These are phyloP conservation scores for Sprattus sprattus DNA, from an alignment of 2,113 vertebrate genomes.

Conservation along the genomic window DNA sequence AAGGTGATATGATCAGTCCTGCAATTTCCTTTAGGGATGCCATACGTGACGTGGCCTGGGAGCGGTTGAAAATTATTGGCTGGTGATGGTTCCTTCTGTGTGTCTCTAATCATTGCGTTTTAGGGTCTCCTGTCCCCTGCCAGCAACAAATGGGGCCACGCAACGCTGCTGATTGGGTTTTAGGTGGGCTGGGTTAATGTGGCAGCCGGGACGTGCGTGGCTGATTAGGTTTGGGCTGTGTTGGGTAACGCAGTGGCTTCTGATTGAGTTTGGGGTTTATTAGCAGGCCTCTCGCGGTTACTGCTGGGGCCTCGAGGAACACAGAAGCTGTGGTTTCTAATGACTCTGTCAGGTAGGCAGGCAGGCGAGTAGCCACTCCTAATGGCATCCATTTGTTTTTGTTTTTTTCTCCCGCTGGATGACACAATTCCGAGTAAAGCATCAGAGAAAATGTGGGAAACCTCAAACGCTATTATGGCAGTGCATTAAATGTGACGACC, in stretches of 20 bases:
- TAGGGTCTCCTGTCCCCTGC: background rate
- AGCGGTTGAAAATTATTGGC: background rate
- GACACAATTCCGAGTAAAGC: background rate
- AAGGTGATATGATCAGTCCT: background rate
- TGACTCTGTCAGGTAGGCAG: conserved; percentile 26
- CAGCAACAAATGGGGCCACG: background rate
- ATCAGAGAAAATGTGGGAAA: background rate
- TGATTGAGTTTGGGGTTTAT: conserved; percentile 40
- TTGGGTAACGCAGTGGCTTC: conserved; percentile 22
- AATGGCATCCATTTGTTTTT: conserved; percentile 33
- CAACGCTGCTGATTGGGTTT: background rate
- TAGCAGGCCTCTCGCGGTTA: conserved; percentile 18
- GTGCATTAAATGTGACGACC: background rate
- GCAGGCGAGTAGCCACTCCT: background rate
- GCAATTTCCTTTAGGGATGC: background rate
- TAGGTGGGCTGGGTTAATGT: conserved; percentile 24
- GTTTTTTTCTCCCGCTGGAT: background rate
- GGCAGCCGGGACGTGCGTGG: conserved; percentile 19
- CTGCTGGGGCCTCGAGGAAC: background rate
- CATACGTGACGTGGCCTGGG: background rate
- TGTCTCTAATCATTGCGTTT: background rate
- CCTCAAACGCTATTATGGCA: background rate
- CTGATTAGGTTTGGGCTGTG: conserved; percentile 33
- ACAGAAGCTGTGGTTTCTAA: conserved; percentile 2
- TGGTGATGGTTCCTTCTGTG: background rate